Evolutionary conservation across 2,113 vertebrate genomes (phyloP).

Genomic region (Nicator chloris): DNA sequence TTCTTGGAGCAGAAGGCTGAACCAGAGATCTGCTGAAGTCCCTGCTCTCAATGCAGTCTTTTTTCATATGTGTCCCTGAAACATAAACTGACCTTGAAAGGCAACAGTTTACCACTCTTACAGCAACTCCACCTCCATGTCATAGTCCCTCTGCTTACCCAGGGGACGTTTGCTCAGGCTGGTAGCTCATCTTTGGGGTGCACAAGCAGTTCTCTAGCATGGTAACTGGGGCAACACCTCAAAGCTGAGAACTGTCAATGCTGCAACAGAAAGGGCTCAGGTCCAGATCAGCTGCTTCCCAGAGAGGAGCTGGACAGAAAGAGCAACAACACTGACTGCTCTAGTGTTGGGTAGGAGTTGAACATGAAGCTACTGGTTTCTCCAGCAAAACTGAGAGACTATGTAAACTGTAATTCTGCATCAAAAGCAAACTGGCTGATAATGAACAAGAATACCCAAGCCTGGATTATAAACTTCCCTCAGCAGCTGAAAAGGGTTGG

Average conservation of each 20-base stretch:
- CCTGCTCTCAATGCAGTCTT: neutral
- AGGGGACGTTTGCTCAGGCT: neutral
- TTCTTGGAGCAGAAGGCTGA: neutral
- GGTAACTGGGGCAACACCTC: neutral
- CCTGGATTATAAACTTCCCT: neutral
- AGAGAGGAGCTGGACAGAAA: neutral
- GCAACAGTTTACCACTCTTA: neutral
- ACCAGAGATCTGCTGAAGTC: neutral
- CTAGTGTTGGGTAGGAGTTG: neutral
- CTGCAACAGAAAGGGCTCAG: neutral
- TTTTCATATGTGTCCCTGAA: neutral
- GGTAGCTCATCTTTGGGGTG: neutral
- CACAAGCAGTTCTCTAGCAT: neutral
- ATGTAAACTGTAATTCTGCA: neutral
- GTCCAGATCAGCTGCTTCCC: neutral
- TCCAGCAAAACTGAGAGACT: neutral
- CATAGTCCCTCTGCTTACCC: neutral
- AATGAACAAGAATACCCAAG: neutral
- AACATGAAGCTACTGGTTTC: neutral
- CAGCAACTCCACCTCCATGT: neutral
- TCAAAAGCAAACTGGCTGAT: neutral
- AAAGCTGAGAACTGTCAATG: neutral
- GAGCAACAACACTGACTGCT: neutral
- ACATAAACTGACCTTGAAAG: neutral
- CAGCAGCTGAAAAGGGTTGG: neutral